Conservation (phyloP, 2,797 vertebrate genomes). For the Lepidocolaptes lacrymiger region DNA sequence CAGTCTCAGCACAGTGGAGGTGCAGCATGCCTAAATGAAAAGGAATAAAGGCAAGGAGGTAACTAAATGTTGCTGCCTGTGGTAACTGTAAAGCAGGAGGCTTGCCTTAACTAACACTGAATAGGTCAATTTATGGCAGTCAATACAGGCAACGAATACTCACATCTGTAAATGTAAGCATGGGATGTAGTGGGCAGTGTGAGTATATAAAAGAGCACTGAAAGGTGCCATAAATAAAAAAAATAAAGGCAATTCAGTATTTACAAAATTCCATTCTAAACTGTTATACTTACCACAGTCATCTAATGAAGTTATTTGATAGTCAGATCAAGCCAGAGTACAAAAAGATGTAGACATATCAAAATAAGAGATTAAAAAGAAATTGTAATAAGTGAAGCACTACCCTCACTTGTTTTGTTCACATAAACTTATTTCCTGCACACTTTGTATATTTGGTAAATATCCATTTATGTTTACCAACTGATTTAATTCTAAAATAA, state of each 20-base stretch:
- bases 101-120: background rate
- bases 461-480: background rate
- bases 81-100: background rate
- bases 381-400: background rate
- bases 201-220: background rate
- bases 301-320: background rate
- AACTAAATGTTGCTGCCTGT: background rate
- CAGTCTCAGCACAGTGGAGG: background rate
- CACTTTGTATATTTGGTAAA: background rate
- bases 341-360: background rate
- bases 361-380: background rate
- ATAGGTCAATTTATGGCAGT: background rate
- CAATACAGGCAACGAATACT: background rate
- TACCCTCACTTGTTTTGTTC: background rate
- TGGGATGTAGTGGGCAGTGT: background rate
- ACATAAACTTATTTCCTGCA: background rate
- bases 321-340: background rate
- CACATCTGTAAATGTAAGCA: background rate
- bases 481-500: background rate
- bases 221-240: background rate
- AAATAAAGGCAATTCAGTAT: background rate
- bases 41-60: background rate
- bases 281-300: background rate
- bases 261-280: background rate
- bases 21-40: background rate